Conservation (phyloP, 2,797 vertebrate species). For the Cyprinella venusta region DNA sequence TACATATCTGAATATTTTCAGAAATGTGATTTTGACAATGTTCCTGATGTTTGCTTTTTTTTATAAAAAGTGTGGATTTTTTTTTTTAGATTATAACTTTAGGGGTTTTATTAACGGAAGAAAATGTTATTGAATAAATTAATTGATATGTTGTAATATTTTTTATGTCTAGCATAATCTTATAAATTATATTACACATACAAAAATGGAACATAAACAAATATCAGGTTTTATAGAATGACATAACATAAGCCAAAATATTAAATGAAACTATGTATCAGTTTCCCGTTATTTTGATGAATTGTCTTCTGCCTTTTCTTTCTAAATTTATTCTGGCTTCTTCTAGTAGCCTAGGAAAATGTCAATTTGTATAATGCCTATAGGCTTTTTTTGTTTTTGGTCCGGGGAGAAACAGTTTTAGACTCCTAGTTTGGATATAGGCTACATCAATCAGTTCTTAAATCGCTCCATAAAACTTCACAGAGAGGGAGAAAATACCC, state of each 20-base stretch:
- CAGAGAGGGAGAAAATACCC: slow-evolving; percentile 37
- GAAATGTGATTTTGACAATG: background rate
- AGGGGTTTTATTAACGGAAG: background rate
- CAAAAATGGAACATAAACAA: background rate
- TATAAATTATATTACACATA: background rate
- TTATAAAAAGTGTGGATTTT: background rate
- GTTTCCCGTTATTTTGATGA: background rate
- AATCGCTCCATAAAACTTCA: slow-evolving; percentile 59
- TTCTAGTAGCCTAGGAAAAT: background rate
- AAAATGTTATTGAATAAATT: background rate
- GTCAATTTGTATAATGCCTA: background rate
- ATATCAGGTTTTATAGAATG: background rate
- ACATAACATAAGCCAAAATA: background rate
- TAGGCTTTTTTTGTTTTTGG: slow-evolving; percentile 30
- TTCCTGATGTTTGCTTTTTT: background rate
- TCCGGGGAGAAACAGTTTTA: slow-evolving; percentile 37
- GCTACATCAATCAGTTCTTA: slow-evolving; percentile 58
- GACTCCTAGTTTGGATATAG: slow-evolving; percentile 7
- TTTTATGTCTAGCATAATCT: background rate
- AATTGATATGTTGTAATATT: background rate
- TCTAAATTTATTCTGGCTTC: background rate
- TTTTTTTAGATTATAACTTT: background rate
- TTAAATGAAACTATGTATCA: background rate
- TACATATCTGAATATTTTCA: background rate
- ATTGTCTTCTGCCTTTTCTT: background rate